Evolutionary conservation across 2,113 vertebrate species (phyloP).

Genomic region (Microcebus lehilahytsara): DNA sequence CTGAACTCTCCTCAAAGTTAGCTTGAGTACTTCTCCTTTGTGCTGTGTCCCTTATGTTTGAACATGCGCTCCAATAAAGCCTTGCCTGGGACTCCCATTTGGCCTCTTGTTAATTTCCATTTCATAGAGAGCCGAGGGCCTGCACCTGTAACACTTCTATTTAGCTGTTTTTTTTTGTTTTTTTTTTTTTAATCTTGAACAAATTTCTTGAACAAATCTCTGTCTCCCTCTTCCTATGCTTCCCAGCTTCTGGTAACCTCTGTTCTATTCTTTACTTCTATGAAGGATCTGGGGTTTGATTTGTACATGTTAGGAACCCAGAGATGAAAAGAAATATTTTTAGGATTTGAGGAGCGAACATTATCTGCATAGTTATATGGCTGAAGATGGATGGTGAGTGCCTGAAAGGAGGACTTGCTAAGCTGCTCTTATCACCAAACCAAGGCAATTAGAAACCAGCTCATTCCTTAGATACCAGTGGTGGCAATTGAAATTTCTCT

Average conservation of each 20-base stretch:
- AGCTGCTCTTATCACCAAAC: neutral
- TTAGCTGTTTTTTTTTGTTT: neutral
- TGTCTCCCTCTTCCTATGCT: neutral
- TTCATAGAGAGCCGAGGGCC: too few species aligned
- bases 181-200: too few species aligned
- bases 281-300: neutral
- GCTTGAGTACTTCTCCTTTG: too few species aligned
- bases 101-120: too few species aligned
- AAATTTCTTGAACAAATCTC: neutral
- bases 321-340: neutral
- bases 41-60: too few species aligned
- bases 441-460: neutral
- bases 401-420: neutral
- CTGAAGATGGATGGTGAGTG: neutral
- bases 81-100: too few species aligned
- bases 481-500: neutral
- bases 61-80: too few species aligned
- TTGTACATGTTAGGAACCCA: neutral
- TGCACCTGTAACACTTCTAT: too few species aligned
- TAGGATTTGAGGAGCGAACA: neutral
- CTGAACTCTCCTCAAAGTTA: too few species aligned
- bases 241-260: neutral
- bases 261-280: neutral
- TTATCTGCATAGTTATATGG: neutral
- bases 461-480: neutral